Base-by-base conservation (phyloP, 2,888 invertebrate species). In the Trachelus stipa region DNA sequence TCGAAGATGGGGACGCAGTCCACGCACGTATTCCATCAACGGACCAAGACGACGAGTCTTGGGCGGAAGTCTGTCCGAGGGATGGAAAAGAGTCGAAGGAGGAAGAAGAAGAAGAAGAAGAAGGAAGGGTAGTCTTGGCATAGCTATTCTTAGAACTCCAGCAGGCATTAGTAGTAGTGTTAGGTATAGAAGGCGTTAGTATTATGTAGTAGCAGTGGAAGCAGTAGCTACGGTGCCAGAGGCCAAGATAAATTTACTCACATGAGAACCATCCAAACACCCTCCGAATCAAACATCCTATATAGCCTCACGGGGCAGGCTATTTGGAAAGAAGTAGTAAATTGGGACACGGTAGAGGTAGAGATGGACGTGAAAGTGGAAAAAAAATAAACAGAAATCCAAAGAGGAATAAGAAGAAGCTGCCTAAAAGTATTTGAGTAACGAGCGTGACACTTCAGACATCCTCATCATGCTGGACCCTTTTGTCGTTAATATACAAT, bases 1-100 rank as follows among this genome's bases (percentile, higher is more conserved):
- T 71, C 71, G 71, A 12, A 71, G 71, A 34, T 31, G 71, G 31
- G 74, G 80, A 80, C 80, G 81, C 78, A 89, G 87, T 88, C 88
- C 74, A 86, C 84, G 86, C 88, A 88, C 88, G 89, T 89, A 88
- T 89, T 88, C 87, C 77, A 74, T 77, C 77, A 74, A 15, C 34
- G 56, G 56, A 15, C 31, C n/a, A 30, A 9, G 56, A 69, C 30
- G 69, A 69, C 81, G 82, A 71, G 31, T 31, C 71, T 31, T 12
- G 71, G 23, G 71, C 71, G 71, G 33, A 71, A 71, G 71, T 80
- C 81, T 73, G 71, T 81, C 73, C 74, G 69, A 75, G 73, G 73
- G 75, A 71, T 75, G 78, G 34, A 69, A 34, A 34, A n/a, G 23
- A 76, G 31, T 33, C 31, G 3, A 69, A 68, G 76, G 34, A 34